These are phyloP conservation scores for Phylloscopus whistleri DNA, from an alignment of 2,113 vertebrate genomes.

Conservation along the genomic window DNA sequence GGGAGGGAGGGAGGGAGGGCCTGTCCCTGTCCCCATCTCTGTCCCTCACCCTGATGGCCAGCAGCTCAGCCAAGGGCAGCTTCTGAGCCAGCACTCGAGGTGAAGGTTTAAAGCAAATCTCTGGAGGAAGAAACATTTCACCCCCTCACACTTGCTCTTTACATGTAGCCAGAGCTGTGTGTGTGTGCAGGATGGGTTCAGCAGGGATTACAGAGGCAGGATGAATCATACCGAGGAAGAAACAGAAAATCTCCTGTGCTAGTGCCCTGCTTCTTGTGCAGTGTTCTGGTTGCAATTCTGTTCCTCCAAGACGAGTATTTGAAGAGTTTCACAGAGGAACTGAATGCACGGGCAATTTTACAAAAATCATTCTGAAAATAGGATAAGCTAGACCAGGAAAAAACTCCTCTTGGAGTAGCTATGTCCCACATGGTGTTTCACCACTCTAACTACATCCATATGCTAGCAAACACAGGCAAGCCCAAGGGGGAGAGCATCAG, in stretches of 20 bases:
- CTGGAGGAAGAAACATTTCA: background rate
- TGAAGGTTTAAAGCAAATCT: background rate
- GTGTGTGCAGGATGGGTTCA: background rate
- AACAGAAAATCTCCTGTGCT: background rate
- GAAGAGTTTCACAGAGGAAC: background rate
- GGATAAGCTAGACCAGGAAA: background rate
- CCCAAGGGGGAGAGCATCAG: background rate
- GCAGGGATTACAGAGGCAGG: background rate
- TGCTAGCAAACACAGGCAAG: background rate
- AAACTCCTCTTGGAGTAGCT: background rate
- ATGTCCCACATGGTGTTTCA: background rate
- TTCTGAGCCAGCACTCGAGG: accelerated
- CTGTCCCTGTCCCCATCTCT: background rate
- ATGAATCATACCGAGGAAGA: background rate
- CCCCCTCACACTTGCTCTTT: background rate
- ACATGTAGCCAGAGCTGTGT: background rate
- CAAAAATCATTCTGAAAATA: background rate
- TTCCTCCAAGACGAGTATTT: background rate
- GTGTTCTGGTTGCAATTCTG: background rate
- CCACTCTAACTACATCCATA: slow-evolving; percentile 16
- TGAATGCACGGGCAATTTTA: background rate
- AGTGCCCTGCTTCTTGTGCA: background rate
- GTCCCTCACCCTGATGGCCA: background rate
- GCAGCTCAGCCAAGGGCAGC: background rate
- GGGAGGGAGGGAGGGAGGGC: background rate